Evolutionary conservation across 2,113 vertebrate species (phyloP).

Genomic region (Gnathonemus longibarbis): DNA sequence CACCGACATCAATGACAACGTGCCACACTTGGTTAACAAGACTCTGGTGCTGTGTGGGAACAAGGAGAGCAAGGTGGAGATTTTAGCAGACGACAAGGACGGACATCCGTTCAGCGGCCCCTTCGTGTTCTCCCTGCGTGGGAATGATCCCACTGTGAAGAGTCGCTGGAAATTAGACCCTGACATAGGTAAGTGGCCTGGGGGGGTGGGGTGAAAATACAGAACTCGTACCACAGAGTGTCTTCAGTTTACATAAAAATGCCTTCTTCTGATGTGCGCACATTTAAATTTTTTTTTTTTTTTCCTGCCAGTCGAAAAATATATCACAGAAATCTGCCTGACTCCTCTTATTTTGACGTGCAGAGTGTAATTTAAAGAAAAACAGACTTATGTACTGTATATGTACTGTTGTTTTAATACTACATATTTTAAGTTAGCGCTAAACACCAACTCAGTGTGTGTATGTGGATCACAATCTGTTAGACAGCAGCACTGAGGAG

Average conservation of each 20-base stretch:
- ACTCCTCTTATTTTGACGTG: background rate
- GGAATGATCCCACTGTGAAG: slow-evolving; percentile 22
- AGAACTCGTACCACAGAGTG: background rate
- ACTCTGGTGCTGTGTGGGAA: slow-evolving; percentile 51
- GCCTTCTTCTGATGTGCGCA: background rate
- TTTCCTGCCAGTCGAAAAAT: background rate
- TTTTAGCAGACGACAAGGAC: slow-evolving; percentile 49
- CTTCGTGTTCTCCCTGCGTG: slow-evolving; percentile 56
- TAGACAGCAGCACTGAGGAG: background rate
- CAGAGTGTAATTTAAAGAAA: background rate
- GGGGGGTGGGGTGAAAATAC: background rate
- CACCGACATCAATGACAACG: slow-evolving; percentile 60
- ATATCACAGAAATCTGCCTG: background rate
- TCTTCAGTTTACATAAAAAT: background rate
- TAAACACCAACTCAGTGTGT: background rate
- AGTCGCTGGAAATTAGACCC: slow-evolving; percentile 59
- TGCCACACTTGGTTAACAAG: slow-evolving; percentile 42
- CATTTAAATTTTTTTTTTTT: background rate
- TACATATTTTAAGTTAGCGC: background rate
- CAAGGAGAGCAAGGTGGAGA: slow-evolving; percentile 20
- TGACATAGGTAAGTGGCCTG: slow-evolving; percentile 37
- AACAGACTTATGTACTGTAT: background rate
- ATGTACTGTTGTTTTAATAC: background rate
- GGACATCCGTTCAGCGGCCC: slow-evolving; percentile 51
- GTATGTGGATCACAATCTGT: background rate